phyloP scores from a whole-genome alignment of 2,888 invertebrate genomes.

The Drosophila maculinotata region DNA sequence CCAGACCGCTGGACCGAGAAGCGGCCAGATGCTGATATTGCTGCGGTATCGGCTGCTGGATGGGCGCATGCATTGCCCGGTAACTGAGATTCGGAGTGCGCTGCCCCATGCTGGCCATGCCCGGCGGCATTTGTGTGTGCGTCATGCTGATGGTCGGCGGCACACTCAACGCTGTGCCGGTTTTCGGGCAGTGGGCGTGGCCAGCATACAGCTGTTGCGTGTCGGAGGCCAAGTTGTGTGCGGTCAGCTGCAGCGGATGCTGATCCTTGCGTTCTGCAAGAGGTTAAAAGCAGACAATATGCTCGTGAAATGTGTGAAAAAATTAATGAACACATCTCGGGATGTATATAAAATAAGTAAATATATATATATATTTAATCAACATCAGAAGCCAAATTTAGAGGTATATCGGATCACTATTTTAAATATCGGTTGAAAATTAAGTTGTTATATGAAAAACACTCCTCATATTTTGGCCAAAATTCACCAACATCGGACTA shows the following conservation, averaged over 20 bases:
- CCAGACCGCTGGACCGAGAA: constrained; percentile 8
- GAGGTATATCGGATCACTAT: no score
- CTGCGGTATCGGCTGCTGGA: constrained; percentile 64
- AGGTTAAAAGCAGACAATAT: no score
- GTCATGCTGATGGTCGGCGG: constrained; percentile 78
- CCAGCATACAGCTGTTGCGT: constrained; percentile 65
- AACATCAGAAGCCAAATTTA: not conserved
- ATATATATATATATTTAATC: no score
- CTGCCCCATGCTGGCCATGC: constrained; percentile 72
- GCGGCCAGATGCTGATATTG: constrained; percentile 36
- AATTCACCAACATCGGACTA: no score
- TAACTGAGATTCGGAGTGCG: constrained; percentile 71
- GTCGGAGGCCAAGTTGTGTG: constrained; percentile 79
- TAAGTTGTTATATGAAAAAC: no score
- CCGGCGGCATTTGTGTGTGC: constrained; percentile 80
- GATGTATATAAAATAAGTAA: no score
- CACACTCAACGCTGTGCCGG: constrained; percentile 69
- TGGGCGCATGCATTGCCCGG: constrained; percentile 49
- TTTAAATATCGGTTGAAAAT: no score
- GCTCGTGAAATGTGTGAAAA: not conserved
- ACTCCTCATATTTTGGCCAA: no score
- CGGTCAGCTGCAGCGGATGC: constrained; percentile 73
- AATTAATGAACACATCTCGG: no score
- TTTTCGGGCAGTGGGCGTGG: constrained; percentile 48
- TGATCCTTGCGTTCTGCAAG: constrained; percentile 82